Base-by-base conservation (phyloP, 2,113 vertebrate species). In the Platanista minor region DNA sequence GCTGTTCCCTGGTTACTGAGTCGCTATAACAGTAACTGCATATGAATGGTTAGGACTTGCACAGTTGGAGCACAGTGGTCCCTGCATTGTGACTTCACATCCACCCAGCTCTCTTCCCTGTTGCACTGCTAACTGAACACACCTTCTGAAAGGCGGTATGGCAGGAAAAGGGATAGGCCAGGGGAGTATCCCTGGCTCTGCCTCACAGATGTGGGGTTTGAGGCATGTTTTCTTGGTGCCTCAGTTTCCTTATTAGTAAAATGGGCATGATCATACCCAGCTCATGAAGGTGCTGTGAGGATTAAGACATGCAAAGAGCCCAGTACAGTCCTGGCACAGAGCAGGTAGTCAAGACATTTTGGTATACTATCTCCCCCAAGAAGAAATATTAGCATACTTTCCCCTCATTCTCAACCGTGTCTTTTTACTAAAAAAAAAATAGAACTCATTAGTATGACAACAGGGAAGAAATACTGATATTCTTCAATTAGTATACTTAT, bases 381-480 rank as follows among this genome's bases (percentile, higher is more conserved):
- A 87, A 64, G 61, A 59, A 78, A 74, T 67, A 49, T 49, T 41
- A 36, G 3, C 11, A 21, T 46, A n/a, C 3, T 46, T 74, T 69
- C 8, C 8, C 25, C 20, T 90, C 49, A 20, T 33, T 31, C 72
- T 93, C 36, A 87, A 31, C 31, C 81, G 12, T 71, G 13, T 25
- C 7, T 12, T 86, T 87, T 84, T 67, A 43, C 52, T 95, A n/a
- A 90, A 94, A 69, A 69, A 59, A 87, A 96, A 83, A 54, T 62
- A 52, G 29, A 91, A 72, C 8, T 83, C 66, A 69, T 36, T 93
- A 52, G 69, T 89, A 46, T 23, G 43, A 23, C n/a, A 84, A 25
- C 33, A 94, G 85, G 57, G 18, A 94, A 75, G 64, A 95, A 90
- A 71, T 87, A 52, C 25, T 80, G 84, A 78, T 94, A 81, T 83